Evolutionary conservation across 1,140 invertebrate species (phyloP).

Genomic region (Mesaphorura yosii): DNA sequence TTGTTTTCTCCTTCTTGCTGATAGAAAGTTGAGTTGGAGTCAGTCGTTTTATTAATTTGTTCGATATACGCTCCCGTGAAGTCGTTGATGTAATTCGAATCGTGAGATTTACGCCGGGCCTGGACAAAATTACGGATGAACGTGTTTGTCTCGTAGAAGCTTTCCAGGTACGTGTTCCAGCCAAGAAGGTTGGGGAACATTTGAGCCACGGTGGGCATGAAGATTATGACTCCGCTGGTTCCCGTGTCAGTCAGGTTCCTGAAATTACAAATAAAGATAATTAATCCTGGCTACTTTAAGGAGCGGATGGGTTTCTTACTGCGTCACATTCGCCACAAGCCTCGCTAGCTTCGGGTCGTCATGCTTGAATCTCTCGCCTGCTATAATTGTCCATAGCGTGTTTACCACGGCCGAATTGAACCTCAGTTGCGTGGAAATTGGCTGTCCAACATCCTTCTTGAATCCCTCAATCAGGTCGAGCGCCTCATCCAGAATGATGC

Average conservation of each 20-base stretch:
- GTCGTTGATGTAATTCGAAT: slow-evolving; percentile 1
- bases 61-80: slow-evolving; percentile 15
- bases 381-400: neutral
- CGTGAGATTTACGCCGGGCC: neutral
- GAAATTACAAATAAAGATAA: neutral
- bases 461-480: neutral
- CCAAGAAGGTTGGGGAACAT: slow-evolving; percentile 62
- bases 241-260: neutral
- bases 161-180: slow-evolving; percentile 50
- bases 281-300: neutral
- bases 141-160: neutral
- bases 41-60: slow-evolving; percentile 13
- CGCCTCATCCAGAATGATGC: slow-evolving; percentile 2
- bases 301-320: neutral
- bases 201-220: slow-evolving; percentile 42
- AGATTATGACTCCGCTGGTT: neutral
- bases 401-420: slow-evolving; percentile 1
- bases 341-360: neutral
- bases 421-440: neutral
- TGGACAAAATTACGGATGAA: slow-evolving; percentile 4
- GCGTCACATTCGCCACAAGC: neutral
- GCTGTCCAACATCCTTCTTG: slow-evolving; percentile 2
- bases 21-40: slow-evolving; percentile 10
- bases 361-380: neutral
- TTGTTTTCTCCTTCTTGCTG: slow-evolving; percentile 11